A percentile compares a stretch with the other conserved stretches of the same genome.
These are phyloP conservation scores for Ophioderma brevispina DNA, from an alignment of 35 echinoderm and acorn worm genomes.

Conservation along the genomic window DNA sequence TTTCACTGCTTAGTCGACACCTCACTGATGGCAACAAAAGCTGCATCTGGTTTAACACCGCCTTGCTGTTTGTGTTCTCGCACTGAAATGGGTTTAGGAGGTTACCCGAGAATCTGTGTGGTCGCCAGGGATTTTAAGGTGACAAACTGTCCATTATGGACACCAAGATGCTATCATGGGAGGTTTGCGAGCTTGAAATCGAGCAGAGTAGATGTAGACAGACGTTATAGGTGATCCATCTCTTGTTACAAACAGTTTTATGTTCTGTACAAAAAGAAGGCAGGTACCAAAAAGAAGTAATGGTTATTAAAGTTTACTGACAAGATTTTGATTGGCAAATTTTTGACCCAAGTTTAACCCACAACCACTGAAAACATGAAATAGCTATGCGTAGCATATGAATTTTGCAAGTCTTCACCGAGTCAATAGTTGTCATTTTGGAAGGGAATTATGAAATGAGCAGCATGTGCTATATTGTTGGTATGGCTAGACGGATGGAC, in stretches of 20 bases:
- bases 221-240: background rate
- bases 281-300: no score
- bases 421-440: no score
- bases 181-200: background rate
- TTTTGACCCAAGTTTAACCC: no score
- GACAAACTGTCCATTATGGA: background rate
- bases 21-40: background rate
- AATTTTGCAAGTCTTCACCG: no score
- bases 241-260: background rate
- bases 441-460: no score
- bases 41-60: no score
- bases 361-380: no score
- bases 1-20: background rate
- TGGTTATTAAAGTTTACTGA: no score
- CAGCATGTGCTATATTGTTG: no score
- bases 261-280: background rate
- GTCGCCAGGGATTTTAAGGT: background rate
- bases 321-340: no score
- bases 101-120: background rate
- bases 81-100: background rate
- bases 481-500: no score
- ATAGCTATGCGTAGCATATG: no score
- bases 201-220: background rate
- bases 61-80: background rate
- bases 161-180: background rate